phyloP scores from a whole-genome alignment of 2,888 invertebrate species.

The Ochlodes sylvanus region DNA sequence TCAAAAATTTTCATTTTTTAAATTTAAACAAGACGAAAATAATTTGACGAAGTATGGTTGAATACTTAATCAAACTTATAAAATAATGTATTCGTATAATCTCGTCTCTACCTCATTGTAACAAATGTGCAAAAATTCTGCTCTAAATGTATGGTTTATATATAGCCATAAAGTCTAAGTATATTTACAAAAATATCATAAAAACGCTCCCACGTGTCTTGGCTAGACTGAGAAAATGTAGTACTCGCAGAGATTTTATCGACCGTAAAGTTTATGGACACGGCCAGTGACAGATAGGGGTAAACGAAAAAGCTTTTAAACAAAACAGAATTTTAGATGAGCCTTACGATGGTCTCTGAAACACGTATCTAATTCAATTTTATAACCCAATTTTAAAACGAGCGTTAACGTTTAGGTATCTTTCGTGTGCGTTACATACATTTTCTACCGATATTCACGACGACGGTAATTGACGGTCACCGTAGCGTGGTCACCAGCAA shows the following conservation, averaged over 20 bases:
- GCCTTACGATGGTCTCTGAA: not conserved
- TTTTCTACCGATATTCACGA: too few species aligned
- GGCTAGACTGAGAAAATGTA: constrained; percentile 7
- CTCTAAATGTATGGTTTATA: not conserved
- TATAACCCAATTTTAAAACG: not conserved
- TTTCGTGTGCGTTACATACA: too few species aligned
- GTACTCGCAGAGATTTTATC: constrained; percentile 16
- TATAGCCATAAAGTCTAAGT: not conserved
- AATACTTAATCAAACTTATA: too few species aligned
- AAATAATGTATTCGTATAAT: too few species aligned
- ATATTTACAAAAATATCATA: not conserved
- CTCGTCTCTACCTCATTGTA: too few species aligned
- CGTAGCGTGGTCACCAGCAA: too few species aligned
- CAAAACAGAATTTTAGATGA: not conserved
- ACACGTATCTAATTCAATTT: not conserved
- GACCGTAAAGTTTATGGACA: constrained; percentile 12
- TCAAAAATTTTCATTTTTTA: too few species aligned
- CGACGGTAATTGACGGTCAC: too few species aligned
- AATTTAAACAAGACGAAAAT: too few species aligned
- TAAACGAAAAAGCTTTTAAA: constrained; percentile 22
- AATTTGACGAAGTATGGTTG: too few species aligned
- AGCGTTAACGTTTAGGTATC: not conserved
- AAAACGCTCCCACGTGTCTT: not conserved
- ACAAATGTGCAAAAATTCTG: too few species aligned
- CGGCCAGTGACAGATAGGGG: constrained; percentile 6